Evolutionary conservation across 2,888 invertebrate genomes (phyloP).

Genomic region (Stegophylla sp.): DNA sequence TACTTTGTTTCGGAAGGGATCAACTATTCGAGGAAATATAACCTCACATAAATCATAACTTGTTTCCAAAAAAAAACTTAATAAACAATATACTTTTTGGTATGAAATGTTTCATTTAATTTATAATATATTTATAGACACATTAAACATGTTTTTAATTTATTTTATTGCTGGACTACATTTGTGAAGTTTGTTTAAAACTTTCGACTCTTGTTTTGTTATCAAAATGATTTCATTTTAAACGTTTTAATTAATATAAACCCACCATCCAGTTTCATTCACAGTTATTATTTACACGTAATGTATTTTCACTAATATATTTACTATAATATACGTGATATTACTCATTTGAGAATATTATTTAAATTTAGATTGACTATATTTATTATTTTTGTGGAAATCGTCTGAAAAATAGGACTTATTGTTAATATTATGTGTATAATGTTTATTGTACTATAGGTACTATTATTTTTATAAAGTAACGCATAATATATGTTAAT

Average conservation of each 20-base stretch:
- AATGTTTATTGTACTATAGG: no score
- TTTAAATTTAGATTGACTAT: background rate
- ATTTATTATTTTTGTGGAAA: background rate
- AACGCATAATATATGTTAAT: no score
- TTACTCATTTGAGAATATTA: background rate
- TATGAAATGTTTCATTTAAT: no score
- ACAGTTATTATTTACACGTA: background rate
- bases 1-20: no score
- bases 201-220: background rate
- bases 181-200: conserved; percentile 16
- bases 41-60: no score
- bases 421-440: background rate
- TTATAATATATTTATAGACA: background rate
- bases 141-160: background rate
- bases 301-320: background rate
- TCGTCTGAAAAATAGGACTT: no score
- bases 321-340: no score
- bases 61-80: no score
- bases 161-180: background rate
- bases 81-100: no score
- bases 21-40: no score
- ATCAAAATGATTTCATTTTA: conserved; percentile 34
- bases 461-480: no score
- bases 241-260: conserved; percentile 29
- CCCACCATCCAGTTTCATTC: background rate